Evolutionary conservation across 2,888 invertebrate species (phyloP).

Genomic region (Geotrupes spiniger): DNA sequence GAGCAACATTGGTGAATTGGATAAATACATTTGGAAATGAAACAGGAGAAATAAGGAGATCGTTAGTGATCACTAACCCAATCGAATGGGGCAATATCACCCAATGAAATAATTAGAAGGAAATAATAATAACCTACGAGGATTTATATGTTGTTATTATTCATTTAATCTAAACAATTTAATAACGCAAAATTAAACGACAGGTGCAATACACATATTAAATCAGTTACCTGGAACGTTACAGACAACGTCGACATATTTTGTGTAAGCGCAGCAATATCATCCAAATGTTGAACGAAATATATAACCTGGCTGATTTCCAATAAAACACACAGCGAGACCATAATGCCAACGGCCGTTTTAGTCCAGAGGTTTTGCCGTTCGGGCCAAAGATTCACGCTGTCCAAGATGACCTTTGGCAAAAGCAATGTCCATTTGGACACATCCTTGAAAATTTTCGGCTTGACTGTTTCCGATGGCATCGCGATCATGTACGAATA

Average conservation of each 20-base stretch:
- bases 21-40: too few relatives aligned
- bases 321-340: constrained; percentile 9
- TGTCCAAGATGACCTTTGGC: constrained; percentile 9
- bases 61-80: too few relatives aligned
- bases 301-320: constrained; percentile 13
- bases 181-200: too few relatives aligned
- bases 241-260: constrained; percentile 15
- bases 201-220: too few relatives aligned
- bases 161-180: too few relatives aligned
- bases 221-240: constrained; percentile 18
- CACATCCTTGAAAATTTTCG: not conserved
- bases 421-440: constrained; percentile 8
- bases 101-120: too few relatives aligned
- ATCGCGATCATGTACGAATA: not conserved
- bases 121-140: too few relatives aligned
- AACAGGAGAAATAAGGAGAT: too few relatives aligned
- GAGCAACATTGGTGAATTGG: too few relatives aligned
- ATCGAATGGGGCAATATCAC: too few relatives aligned
- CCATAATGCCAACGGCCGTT: constrained; percentile 9
- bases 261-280: constrained; percentile 11
- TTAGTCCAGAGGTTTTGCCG: not conserved
- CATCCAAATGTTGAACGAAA: constrained; percentile 9
- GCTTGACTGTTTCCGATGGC: not conserved
- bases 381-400: constrained; percentile 17
- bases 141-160: too few relatives aligned